phyloP scores from a whole-genome alignment of 2,888 invertebrate species.

The Hirtodrosophila histrioides region DNA sequence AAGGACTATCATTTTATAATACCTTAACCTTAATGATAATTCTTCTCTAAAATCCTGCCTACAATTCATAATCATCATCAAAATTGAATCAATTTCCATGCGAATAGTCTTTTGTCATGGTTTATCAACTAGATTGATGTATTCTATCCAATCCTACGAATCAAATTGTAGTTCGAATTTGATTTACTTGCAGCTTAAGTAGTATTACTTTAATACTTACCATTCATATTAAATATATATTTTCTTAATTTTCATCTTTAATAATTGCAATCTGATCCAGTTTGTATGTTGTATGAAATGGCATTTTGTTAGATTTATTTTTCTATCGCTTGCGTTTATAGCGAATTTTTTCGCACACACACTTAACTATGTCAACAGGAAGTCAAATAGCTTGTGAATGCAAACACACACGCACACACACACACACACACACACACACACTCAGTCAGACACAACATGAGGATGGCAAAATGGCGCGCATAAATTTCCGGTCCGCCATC shows the following conservation, averaged over 20 bases:
- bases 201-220: too few relatives aligned
- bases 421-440: slow-evolving; percentile 11
- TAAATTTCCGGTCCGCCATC: slow-evolving; percentile 70
- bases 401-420: slow-evolving; percentile 26
- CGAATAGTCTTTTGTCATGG: too few relatives aligned
- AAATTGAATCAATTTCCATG: too few relatives aligned
- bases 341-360: slow-evolving; percentile 30
- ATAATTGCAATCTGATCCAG: slow-evolving; percentile 9
- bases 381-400: slow-evolving; percentile 59
- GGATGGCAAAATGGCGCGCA: slow-evolving; percentile 71
- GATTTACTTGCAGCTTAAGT: too few relatives aligned
- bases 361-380: slow-evolving; percentile 73
- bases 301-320: slow-evolving; percentile 26
- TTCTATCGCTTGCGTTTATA: slow-evolving; percentile 15
- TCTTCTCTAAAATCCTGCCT: too few relatives aligned
- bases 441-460: slow-evolving; percentile 21
- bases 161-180: too few relatives aligned
- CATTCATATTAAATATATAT: too few relatives aligned
- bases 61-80: too few relatives aligned
- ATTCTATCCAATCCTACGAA: too few relatives aligned
- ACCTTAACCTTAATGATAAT: too few relatives aligned
- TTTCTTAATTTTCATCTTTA: background rate
- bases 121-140: too few relatives aligned
- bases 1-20: too few relatives aligned
- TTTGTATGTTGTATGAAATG: slow-evolving; percentile 29